phyloP scores from a whole-genome alignment of 2,888 invertebrate genomes.

The Beris morrisii region DNA sequence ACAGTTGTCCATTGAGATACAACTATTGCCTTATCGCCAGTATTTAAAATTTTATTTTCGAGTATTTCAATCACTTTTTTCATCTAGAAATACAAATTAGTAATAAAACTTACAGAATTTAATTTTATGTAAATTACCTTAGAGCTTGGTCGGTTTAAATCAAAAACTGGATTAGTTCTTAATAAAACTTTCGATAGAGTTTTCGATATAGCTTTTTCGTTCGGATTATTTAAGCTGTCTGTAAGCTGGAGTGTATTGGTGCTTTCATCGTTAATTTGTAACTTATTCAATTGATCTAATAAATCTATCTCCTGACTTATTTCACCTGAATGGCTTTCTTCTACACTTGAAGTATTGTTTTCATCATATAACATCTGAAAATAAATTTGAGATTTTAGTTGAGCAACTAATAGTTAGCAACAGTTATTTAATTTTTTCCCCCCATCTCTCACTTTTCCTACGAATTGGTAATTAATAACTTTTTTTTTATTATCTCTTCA shows the following conservation, averaged over 20 bases:
- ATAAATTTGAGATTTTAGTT: slow-evolving; percentile 30
- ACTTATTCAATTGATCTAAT: slow-evolving; percentile 65
- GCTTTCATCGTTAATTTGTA: slow-evolving; percentile 58
- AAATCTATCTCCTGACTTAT: slow-evolving; percentile 61
- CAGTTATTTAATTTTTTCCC: too few species aligned
- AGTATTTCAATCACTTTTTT: slow-evolving; percentile 63
- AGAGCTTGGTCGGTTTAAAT: slow-evolving; percentile 63
- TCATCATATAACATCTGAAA: slow-evolving; percentile 60
- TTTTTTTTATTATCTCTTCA: too few species aligned
- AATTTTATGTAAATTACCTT: slow-evolving; percentile 48
- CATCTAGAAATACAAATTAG: slow-evolving; percentile 53
- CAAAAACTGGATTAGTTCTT: slow-evolving; percentile 72
- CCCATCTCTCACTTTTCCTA: too few species aligned
- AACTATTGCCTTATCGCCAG: slow-evolving; percentile 74
- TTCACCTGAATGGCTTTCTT: slow-evolving; percentile 53
- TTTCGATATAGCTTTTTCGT: slow-evolving; percentile 59
- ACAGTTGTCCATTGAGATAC: slow-evolving; percentile 94
- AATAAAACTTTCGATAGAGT: slow-evolving; percentile 66
- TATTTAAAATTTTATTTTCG: slow-evolving; percentile 58
- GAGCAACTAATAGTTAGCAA: too few species aligned
- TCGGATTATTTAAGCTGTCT: slow-evolving; percentile 44
- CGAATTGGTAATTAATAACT: too few species aligned
- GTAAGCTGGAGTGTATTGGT: background rate
- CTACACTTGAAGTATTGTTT: slow-evolving; percentile 45
- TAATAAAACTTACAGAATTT: slow-evolving; percentile 17